Conservation (phyloP, 2,797 vertebrate genomes). For the Rhinophrynus dorsalis region DNA sequence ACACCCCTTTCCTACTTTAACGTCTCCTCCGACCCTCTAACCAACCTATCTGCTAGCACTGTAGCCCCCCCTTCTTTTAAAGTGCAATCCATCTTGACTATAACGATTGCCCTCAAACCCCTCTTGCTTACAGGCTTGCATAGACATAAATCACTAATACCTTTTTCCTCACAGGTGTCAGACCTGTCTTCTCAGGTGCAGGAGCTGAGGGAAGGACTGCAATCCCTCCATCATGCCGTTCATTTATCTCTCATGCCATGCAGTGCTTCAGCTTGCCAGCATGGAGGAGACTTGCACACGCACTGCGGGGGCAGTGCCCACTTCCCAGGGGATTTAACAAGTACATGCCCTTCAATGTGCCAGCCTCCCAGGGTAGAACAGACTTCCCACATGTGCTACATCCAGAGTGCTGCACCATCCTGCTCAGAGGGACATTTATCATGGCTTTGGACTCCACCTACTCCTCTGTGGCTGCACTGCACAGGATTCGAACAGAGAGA, state of each 20-base stretch:
- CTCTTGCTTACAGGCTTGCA: no score
- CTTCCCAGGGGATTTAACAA: slow-evolving; percentile 14
- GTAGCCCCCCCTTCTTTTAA: no score
- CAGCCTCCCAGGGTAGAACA: slow-evolving; percentile 64
- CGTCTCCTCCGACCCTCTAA: no score
- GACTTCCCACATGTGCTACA: slow-evolving; percentile 52
- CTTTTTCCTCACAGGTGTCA: slow-evolving; percentile 53
- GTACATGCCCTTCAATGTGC: slow-evolving; percentile 36
- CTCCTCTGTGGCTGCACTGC: slow-evolving; percentile 59
- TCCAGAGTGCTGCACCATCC: slow-evolving; percentile 48
- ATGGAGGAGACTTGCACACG: slow-evolving; percentile 32
- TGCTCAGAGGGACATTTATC: slow-evolving; percentile 56
- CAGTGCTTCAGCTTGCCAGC: slow-evolving; percentile 27
- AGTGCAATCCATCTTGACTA: no score
- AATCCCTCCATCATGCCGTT: slow-evolving; percentile 62
- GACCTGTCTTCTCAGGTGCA: slow-evolving; percentile 66
- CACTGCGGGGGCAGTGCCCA: slow-evolving; percentile 13
- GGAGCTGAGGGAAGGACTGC: slow-evolving; percentile 65
- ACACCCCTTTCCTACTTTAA: no score
- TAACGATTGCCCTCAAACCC: no score
- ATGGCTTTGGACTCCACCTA: slow-evolving; percentile 63
- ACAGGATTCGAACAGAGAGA: slow-evolving; percentile 46
- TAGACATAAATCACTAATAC: background rate
- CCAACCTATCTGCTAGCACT: no score
- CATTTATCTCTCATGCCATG: slow-evolving; percentile 58